Conservation (phyloP, 2,797 vertebrate species). For the Odontamblyopus lacepedii region DNA sequence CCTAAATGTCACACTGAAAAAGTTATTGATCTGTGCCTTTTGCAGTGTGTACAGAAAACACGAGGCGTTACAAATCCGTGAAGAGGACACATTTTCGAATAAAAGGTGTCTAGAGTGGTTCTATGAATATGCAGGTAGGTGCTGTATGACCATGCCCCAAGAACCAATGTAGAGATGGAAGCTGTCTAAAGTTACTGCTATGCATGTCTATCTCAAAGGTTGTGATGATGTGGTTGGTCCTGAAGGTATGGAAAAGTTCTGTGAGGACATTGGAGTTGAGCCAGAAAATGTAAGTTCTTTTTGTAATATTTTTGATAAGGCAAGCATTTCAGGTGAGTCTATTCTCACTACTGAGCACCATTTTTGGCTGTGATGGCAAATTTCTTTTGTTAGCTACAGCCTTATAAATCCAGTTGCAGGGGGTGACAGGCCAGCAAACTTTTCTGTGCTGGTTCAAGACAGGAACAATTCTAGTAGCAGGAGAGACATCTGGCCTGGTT, state of each 20-base stretch:
- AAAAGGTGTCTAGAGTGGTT: constrained; percentile 99
- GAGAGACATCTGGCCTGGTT: neutral
- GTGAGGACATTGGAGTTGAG: constrained; percentile 98
- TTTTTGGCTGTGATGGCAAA: constrained; percentile 1
- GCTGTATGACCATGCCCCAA: neutral
- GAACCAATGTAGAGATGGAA: neutral
- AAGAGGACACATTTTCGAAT: constrained; percentile 96
- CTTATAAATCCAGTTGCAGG: neutral
- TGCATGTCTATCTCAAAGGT: constrained; percentile 71
- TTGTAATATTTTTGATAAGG: constrained; percentile 7
- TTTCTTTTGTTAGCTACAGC: neutral
- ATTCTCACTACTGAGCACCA: neutral
- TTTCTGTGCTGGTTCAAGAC: neutral
- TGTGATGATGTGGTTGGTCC: constrained; percentile 95
- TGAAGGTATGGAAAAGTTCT: constrained; percentile 99
- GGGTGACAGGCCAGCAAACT: neutral
- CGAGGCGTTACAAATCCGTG: constrained; percentile 90
- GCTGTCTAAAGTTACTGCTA: constrained; percentile 4
- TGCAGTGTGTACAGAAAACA: constrained; percentile 95
- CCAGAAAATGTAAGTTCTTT: constrained; percentile 91
- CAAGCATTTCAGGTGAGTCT: neutral
- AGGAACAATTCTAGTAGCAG: neutral
- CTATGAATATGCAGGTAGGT: constrained; percentile 95
- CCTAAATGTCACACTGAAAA: neutral
- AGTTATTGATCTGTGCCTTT: constrained; percentile 3